These are phyloP conservation scores for Bagarius yarrelli DNA, from an alignment of 2,113 vertebrate species.

Conservation along the genomic window DNA sequence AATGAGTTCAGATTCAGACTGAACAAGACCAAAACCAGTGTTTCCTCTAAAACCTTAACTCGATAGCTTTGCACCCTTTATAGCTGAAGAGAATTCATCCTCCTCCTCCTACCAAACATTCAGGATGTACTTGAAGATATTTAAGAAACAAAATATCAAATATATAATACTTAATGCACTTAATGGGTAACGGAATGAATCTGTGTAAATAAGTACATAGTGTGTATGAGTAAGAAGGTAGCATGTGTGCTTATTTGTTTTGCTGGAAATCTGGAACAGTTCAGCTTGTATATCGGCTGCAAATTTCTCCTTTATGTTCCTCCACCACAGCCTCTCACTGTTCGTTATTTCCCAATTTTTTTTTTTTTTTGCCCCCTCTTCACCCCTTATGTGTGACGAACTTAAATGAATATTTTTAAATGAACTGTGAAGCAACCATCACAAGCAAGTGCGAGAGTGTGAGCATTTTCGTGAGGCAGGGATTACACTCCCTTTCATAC, in stretches of 20 bases:
- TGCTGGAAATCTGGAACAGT: conserved; percentile 55
- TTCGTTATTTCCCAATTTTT: conserved; percentile 23
- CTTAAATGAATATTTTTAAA: conserved; percentile 62
- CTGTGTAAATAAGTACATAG: conserved; percentile 60
- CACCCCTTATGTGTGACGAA: conserved; percentile 47
- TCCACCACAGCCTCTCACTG: conserved; percentile 44
- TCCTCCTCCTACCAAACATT: conserved; percentile 61
- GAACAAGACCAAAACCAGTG: conserved; percentile 77
- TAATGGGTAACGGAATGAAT: conserved; percentile 56
- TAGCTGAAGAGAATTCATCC: conserved; percentile 61
- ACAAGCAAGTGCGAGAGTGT: conserved; percentile 61
- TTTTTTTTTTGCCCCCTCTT: too few relatives aligned
- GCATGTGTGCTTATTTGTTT: conserved; percentile 72
- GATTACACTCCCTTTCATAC: conserved; percentile 53
- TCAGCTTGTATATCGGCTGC: conserved; percentile 56
- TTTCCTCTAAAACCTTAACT: conserved; percentile 63
- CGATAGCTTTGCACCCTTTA: conserved; percentile 73
- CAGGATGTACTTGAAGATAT: conserved; percentile 71
- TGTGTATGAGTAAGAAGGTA: conserved; percentile 67
- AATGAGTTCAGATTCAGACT: conserved; percentile 46
- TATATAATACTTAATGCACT: conserved; percentile 70
- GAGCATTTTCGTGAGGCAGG: conserved; percentile 54
- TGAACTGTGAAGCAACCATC: conserved; percentile 71
- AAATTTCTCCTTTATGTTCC: conserved; percentile 34
- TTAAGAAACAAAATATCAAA: conserved; percentile 58